These are phyloP conservation scores for Coelogynopora nodosa DNA, from an alignment of 2,888 invertebrate species.

Conservation along the genomic window DNA sequence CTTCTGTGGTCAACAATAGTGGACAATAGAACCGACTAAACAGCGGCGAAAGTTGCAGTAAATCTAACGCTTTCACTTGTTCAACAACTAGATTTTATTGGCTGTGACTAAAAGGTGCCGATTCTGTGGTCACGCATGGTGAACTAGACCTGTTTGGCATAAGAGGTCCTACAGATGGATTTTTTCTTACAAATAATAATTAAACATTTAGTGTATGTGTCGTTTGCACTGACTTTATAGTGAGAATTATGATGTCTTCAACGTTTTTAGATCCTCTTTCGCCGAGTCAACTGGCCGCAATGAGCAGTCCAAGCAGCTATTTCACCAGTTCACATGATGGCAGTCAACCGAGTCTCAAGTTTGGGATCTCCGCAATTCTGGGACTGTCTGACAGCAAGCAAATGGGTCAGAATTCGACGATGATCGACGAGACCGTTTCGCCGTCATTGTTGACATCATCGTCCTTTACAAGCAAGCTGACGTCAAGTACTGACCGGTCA, in stretches of 20 bases:
- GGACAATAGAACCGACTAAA: neutral
- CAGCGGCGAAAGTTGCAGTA: neutral
- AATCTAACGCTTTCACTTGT: neutral
- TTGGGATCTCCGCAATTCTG: neutral
- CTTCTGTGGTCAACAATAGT: neutral
- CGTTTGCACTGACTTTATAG: too few species aligned
- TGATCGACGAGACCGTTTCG: neutral
- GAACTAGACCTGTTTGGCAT: neutral
- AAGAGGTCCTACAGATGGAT: neutral
- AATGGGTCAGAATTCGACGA: neutral
- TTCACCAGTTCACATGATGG: neutral
- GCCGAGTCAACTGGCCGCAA: neutral
- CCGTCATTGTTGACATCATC: neutral
- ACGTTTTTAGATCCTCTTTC: neutral
- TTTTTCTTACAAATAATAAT: too few species aligned
- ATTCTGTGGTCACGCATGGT: neutral
- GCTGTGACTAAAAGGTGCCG: neutral
- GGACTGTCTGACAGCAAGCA: neutral
- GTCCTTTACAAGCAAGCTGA: neutral
- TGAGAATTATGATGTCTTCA: neutral
- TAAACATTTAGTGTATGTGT: too few species aligned
- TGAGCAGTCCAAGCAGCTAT: neutral
- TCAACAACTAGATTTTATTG: neutral
- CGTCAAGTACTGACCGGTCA: neutral
- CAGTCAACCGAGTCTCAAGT: neutral